phyloP scores from a whole-genome alignment of 2,797 vertebrate species.

The Podargus strigoides region DNA sequence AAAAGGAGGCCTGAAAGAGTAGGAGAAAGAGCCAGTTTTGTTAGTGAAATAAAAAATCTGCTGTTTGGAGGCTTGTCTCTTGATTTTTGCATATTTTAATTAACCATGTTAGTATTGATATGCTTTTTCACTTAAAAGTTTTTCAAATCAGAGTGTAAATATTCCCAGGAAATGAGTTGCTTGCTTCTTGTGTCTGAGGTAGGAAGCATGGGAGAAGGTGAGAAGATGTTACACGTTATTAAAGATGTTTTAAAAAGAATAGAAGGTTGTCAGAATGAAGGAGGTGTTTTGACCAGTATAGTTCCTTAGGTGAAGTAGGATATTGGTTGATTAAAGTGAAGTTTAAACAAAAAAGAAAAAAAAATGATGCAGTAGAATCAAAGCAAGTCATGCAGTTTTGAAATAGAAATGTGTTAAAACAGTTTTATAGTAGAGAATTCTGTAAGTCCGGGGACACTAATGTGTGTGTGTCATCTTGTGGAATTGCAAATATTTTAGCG shows the following conservation, averaged over 20 bases:
- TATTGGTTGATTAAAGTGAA: background rate
- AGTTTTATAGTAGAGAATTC: background rate
- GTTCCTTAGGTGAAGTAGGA: background rate
- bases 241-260: background rate
- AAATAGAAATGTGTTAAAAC: background rate
- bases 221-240: accelerated
- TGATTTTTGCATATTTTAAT: conserved; percentile 18
- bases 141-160: background rate
- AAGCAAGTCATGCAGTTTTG: background rate
- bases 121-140: background rate
- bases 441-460: background rate
- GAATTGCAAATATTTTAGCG: background rate
- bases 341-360: background rate
- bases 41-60: background rate
- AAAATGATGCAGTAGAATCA: background rate
- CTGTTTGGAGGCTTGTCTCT: background rate
- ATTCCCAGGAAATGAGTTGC: background rate
- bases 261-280: background rate
- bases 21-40: background rate
- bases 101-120: background rate
- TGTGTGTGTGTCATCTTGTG: background rate
- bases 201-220: background rate
- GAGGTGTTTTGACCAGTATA: background rate
- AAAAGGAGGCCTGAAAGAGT: conserved; percentile 7
- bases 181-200: background rate